Conservation (phyloP, 1,140 invertebrate species). For the Linepithema humile region DNA sequence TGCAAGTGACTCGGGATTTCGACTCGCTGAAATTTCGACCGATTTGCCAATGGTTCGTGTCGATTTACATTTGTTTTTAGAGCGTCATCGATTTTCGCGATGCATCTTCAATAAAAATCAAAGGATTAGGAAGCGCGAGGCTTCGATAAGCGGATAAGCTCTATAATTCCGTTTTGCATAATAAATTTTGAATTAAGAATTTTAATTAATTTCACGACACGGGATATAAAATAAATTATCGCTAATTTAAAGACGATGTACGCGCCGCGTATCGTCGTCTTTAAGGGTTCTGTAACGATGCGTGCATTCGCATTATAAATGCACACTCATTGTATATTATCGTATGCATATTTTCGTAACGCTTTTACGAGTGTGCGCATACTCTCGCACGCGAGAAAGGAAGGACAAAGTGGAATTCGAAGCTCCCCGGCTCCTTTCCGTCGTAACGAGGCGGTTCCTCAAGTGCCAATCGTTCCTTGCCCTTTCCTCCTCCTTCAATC, state of each 20-base stretch:
- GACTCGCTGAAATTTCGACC: no score
- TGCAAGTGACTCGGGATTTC: no score
- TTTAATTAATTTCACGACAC: slow-evolving; percentile 39
- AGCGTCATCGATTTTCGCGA: background rate
- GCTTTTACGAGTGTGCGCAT: slow-evolving; percentile 7
- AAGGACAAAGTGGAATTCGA: slow-evolving; percentile 67
- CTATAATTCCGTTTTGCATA: background rate
- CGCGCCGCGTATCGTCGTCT: background rate
- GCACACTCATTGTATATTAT: slow-evolving; percentile 23
- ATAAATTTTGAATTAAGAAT: background rate
- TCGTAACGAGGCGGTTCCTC: slow-evolving; percentile 48
- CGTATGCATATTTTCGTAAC: slow-evolving; percentile 20
- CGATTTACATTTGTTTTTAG: no score
- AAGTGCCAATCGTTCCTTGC: slow-evolving; percentile 42
- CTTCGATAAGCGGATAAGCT: background rate
- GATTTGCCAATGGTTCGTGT: no score
- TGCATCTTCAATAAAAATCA: background rate
- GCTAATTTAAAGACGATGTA: background rate
- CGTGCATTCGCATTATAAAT: slow-evolving; percentile 22
- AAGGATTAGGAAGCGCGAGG: background rate
- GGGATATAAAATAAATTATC: slow-evolving; percentile 13
- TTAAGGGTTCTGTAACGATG: background rate
- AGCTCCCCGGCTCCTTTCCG: slow-evolving; percentile 67
- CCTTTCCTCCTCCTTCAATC: slow-evolving; percentile 8
- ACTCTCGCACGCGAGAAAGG: background rate